These are phyloP conservation scores for Synanthedon formicaeformis DNA, from an alignment of 2,888 invertebrate genomes.

Conservation along the genomic window DNA sequence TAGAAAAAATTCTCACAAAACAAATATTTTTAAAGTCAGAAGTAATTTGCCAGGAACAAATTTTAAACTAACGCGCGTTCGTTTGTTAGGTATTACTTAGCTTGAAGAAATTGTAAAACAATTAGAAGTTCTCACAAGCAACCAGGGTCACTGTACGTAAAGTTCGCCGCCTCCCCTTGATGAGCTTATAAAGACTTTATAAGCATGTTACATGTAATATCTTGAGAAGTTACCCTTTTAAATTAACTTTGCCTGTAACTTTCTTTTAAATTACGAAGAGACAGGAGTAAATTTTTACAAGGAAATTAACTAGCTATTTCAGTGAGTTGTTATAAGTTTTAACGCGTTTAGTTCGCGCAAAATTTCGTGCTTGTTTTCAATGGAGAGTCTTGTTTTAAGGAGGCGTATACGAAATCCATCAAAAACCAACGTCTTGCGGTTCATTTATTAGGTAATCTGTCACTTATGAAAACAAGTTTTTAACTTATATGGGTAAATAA, in stretches of 20 bases:
- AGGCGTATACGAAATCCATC: too few species aligned
- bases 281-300: neutral
- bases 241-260: neutral
- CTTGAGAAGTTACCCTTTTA: neutral
- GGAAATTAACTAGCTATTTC: neutral
- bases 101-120: conserved; percentile 35
- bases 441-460: too few species aligned
- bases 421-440: too few species aligned
- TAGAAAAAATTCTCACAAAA: neutral
- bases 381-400: too few species aligned
- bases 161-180: conserved; percentile 9
- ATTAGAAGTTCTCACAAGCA: conserved; percentile 28
- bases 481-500: too few species aligned
- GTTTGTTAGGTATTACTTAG: conserved; percentile 18
- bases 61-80: conserved; percentile 11
- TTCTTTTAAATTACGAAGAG: neutral
- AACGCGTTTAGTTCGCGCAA: too few species aligned
- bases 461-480: too few species aligned
- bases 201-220: conserved; percentile 18
- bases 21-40: conserved; percentile 4
- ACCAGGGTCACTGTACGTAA: conserved; percentile 1
- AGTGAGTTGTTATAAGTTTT: neutral
- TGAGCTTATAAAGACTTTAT: conserved; percentile 23
- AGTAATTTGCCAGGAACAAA: conserved; percentile 10
- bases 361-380: too few species aligned